Percentiles rank a stretch among this genome's conserved stretches.
These are phyloP conservation scores for Melolontha melolontha DNA, from an alignment of 2,888 invertebrate genomes.

Conservation along the genomic window DNA sequence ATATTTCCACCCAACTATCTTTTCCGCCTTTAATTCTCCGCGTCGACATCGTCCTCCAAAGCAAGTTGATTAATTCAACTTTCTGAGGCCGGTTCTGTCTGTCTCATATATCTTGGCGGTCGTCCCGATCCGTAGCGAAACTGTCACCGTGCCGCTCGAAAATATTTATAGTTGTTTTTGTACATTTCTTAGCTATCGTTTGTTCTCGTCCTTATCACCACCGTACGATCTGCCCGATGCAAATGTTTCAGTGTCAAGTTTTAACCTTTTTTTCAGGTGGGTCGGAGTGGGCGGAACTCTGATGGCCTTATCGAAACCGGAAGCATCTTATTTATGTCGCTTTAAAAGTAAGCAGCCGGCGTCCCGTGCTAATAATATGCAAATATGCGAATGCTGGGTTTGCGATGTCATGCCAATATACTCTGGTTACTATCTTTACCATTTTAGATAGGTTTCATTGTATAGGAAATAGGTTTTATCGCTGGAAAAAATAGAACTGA, in stretches of 20 bases:
- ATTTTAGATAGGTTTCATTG: too few relatives aligned
- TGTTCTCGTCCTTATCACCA: conserved; percentile 31
- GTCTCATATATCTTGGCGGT: conserved; percentile 33
- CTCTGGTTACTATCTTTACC: too few relatives aligned
- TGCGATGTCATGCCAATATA: conserved; percentile 1
- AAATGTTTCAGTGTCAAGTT: conserved; percentile 41
- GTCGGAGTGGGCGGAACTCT: background rate
- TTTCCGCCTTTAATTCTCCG: conserved; percentile 27
- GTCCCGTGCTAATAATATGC: conserved; percentile 41
- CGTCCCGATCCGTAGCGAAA: conserved; percentile 16
- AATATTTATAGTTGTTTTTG: conserved; percentile 43
- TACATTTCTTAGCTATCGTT: conserved; percentile 40
- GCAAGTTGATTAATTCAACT: conserved; percentile 33
- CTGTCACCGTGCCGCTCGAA: conserved; percentile 39
- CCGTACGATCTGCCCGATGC: conserved; percentile 37
- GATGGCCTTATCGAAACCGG: conserved; percentile 38
- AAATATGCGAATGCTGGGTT: conserved; percentile 20
- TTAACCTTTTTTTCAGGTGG: conserved; percentile 38
- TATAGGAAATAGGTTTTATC: too few relatives aligned
- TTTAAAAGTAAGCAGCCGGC: conserved; percentile 33
- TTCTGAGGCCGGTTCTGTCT: conserved; percentile 32
- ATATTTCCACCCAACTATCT: conserved; percentile 25
- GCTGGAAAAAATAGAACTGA: too few relatives aligned
- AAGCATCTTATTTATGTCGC: conserved; percentile 40
- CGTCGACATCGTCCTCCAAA: conserved; percentile 9